A percentile compares a stretch with the other conserved stretches of the same genome.
Evolutionary conservation across 2,113 vertebrate species (phyloP).

Genomic region (Oenanthe oenanthe): DNA sequence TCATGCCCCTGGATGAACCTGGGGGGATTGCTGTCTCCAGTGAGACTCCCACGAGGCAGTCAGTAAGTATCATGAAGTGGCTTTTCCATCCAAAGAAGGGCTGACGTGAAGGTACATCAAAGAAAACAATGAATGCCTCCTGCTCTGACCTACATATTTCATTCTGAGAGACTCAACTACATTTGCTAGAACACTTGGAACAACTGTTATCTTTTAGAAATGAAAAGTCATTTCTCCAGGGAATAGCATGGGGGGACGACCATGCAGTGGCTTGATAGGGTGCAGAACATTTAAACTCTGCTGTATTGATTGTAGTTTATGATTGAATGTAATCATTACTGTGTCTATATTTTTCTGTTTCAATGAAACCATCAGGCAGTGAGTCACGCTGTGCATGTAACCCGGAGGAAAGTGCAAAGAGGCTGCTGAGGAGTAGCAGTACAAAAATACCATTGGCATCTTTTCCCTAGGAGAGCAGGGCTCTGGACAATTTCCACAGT

Average conservation of each 20-base stretch:
- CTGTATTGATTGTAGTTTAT: constrained; percentile 56
- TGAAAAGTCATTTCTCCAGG: constrained; percentile 45
- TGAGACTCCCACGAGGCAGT: background rate
- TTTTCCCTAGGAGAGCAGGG: constrained; percentile 47
- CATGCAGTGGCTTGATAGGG: background rate
- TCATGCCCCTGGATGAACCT: background rate
- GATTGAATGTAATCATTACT: constrained; percentile 60
- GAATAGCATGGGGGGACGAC: background rate
- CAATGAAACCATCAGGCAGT: constrained; percentile 64
- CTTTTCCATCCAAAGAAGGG: constrained; percentile 39
- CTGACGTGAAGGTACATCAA: constrained; percentile 51
- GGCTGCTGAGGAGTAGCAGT: constrained; percentile 44
- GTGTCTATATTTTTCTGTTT: constrained; percentile 62
- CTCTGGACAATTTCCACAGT: constrained; percentile 61
- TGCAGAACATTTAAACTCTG: constrained; percentile 33
- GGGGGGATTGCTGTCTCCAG: background rate
- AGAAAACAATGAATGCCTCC: constrained; percentile 53
- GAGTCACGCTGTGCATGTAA: constrained; percentile 64
- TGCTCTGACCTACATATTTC: constrained; percentile 68
- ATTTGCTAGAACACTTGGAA: constrained; percentile 51
- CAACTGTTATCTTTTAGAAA: constrained; percentile 56
- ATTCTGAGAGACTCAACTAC: constrained; percentile 44
- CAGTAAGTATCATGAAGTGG: background rate
- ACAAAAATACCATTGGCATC: constrained; percentile 59
- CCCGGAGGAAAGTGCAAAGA: constrained; percentile 63